Base-by-base conservation (phyloP, 2,797 vertebrate genomes). In the Champsocephalus gunnari region DNA sequence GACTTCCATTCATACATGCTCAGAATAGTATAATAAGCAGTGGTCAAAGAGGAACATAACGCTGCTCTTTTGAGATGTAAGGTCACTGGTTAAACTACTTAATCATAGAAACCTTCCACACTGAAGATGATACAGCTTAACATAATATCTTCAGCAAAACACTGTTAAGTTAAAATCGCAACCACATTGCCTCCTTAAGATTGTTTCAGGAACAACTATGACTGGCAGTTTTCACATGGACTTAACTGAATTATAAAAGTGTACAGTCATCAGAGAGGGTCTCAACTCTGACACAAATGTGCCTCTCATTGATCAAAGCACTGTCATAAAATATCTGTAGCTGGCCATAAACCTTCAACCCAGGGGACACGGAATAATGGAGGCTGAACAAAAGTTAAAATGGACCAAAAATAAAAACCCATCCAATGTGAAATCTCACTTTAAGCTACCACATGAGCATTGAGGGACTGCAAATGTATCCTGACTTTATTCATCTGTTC, bases 251-350 rank as follows among this genome's bases (percentile, higher is more conserved):
- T 47, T 44, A 49, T 60, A 8, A 21, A 50, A 61, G 44, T 0
- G 1, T 21, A 32, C 21, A 44, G 44, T 41, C 58, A 28, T 61
- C 6, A 38, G 10, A 12, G 48, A 59, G 55, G 19, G 54, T 60
- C 49, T 70, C 69, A 67, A 9, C 66, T 56, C n/a, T 54, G 48
- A 73, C 45, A 12, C 60, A 50, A 56, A 65, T 74, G 59, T 73
- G 43, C 17, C 53, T 68, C 28, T 21, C 0, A 3, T 19, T 61
- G 61, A 77, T 71, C 55, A 77, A 74, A 74, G 79, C 34, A 9
- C 1, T 6, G 17, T 49, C 13, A 53, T 49, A 55, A 69, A 69
- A 63, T 60, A 69, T 65, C 48, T 2, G 5, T 8, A 60, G 28
- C 21, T 61, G 38, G 44, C 24, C 0, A 45, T 49, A 68, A 60